Conservation (phyloP, 2,113 vertebrate genomes). For the Zosterops hypoxanthus region DNA sequence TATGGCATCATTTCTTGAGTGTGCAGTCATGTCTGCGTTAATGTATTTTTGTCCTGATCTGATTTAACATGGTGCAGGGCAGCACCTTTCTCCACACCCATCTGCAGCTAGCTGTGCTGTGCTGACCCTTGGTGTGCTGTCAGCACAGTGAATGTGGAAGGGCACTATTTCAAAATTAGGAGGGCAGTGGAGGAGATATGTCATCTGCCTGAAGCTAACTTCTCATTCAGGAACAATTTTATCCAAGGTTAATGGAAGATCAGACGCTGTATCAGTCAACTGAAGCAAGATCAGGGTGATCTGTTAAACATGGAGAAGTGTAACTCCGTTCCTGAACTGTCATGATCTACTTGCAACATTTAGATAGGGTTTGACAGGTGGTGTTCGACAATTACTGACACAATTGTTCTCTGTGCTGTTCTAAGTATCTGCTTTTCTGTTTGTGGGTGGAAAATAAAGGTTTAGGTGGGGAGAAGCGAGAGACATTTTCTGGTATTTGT, state of each 20-base stretch:
- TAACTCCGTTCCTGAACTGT: background rate
- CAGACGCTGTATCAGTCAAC: background rate
- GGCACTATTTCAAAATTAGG: background rate
- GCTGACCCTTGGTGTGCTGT: background rate
- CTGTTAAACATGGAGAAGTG: background rate
- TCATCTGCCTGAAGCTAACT: background rate
- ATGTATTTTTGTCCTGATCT: background rate
- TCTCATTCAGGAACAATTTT: background rate
- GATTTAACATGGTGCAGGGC: background rate
- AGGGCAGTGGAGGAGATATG: background rate
- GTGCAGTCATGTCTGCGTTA: background rate
- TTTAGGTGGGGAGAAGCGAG: background rate
- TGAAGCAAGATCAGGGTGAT: background rate
- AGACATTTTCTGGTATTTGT: background rate
- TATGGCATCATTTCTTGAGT: background rate
- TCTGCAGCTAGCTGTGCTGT: background rate
- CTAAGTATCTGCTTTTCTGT: background rate
- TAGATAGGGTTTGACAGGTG: background rate
- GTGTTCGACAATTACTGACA: background rate
- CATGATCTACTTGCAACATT: background rate
- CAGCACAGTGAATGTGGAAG: background rate
- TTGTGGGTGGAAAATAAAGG: background rate
- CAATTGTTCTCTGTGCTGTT: background rate
- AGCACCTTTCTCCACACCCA: background rate
- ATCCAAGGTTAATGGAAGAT: constrained; percentile 5